Percentiles rank a stretch among this genome's conserved stretches.
Evolutionary conservation across 2,888 invertebrate genomes (phyloP).

Genomic region (Protodeltote pygarga): DNA sequence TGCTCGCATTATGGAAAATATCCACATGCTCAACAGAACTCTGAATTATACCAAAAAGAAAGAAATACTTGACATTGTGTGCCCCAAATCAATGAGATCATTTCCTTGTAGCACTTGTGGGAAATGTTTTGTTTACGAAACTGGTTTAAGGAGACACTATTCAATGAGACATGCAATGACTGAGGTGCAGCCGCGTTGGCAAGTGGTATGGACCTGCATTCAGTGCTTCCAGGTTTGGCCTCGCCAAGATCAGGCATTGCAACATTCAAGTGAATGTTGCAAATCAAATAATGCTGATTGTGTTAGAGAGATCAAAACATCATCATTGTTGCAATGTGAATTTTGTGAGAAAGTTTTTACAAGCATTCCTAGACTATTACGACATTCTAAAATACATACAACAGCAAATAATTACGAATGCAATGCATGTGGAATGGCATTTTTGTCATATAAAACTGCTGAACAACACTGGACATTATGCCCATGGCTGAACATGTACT

Average conservation of each 20-base stretch:
- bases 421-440: conserved; percentile 77
- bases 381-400: conserved; percentile 84
- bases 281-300: conserved; percentile 62
- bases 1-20: conserved; percentile 82
- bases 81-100: conserved; percentile 69
- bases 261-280: conserved; percentile 72
- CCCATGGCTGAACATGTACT: conserved; percentile 73
- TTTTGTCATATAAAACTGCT: conserved; percentile 72
- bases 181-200: conserved; percentile 75
- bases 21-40: conserved; percentile 78
- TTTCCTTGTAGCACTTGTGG: conserved; percentile 79
- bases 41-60: conserved; percentile 80
- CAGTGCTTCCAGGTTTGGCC: conserved; percentile 85
- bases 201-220: conserved; percentile 81
- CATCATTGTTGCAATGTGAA: conserved; percentile 79
- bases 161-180: conserved; percentile 69
- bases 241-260: conserved; percentile 69
- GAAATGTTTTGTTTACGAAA: conserved; percentile 81
- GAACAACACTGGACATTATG: conserved; percentile 79
- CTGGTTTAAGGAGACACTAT: conserved; percentile 77
- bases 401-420: conserved; percentile 90
- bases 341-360: conserved; percentile 83
- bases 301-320: conserved; percentile 79
- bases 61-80: conserved; percentile 71
- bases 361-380: conserved; percentile 75